Conservation (phyloP, 2,797 vertebrate species). For the Nasua narica region DNA sequence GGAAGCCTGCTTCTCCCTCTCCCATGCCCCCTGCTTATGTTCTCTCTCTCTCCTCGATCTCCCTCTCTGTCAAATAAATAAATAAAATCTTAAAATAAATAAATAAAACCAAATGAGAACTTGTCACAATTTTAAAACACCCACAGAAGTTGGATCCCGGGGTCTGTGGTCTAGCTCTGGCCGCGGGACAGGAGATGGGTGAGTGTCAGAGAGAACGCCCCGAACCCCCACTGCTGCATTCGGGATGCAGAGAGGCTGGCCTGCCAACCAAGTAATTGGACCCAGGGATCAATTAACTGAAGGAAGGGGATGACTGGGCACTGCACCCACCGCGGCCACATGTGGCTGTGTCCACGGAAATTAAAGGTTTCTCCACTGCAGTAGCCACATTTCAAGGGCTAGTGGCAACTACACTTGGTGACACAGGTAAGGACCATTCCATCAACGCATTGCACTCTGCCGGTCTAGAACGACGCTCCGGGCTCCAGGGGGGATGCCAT, state of each 20-base stretch:
- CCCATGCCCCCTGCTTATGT: too few relatives aligned
- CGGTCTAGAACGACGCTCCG: background rate
- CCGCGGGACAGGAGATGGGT: background rate
- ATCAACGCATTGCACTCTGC: background rate
- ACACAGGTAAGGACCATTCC: background rate
- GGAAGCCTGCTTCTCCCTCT: too few relatives aligned
- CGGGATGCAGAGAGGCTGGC: background rate
- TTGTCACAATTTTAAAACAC: background rate
- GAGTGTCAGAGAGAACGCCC: rapidly evolving
- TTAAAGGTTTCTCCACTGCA: background rate
- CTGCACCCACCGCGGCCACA: background rate
- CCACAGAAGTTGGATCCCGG: background rate
- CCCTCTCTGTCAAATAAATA: too few relatives aligned
- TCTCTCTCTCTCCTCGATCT: too few relatives aligned
- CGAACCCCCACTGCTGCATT: background rate
- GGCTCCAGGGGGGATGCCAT: background rate
- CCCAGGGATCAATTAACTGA: background rate
- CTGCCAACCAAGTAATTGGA: background rate
- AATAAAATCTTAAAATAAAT: too few relatives aligned
- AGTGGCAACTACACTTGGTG: background rate
- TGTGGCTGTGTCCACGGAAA: background rate
- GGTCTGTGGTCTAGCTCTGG: background rate
- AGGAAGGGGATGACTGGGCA: background rate
- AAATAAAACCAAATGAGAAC: background rate
- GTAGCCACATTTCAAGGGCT: background rate